These are phyloP conservation scores for Odontomyia ornata DNA, from an alignment of 2,888 invertebrate species.

Conservation along the genomic window DNA sequence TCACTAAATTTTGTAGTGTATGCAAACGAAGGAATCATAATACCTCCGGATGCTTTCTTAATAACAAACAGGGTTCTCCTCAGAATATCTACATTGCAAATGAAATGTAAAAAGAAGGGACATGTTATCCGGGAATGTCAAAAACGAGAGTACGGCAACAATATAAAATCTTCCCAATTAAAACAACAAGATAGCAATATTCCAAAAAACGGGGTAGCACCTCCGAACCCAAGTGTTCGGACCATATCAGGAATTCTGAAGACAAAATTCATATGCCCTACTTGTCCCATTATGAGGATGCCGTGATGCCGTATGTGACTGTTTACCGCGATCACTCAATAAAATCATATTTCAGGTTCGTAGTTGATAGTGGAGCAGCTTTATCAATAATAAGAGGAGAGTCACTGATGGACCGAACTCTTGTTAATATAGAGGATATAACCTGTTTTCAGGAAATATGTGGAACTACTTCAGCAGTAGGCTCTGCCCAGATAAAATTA, in stretches of 20 bases:
- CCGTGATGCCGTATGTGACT: not conserved
- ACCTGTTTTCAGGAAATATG: not conserved
- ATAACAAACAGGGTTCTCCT: not conserved
- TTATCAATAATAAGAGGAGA: not conserved
- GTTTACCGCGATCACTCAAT: not conserved
- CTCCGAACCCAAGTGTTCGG: not conserved
- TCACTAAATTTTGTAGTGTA: not conserved
- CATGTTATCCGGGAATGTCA: not conserved
- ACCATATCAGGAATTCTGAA: not conserved
- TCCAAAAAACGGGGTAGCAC: not conserved
- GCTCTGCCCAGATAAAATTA: not conserved
- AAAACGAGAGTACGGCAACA: not conserved
- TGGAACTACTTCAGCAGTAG: conserved; percentile 7
- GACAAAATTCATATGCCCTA: too few species aligned
- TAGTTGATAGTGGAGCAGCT: not conserved
- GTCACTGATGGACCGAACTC: not conserved
- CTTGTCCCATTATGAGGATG: too few species aligned
- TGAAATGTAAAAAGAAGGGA: not conserved
- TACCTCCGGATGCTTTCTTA: not conserved
- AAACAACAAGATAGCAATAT: not conserved
- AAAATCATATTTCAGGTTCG: not conserved
- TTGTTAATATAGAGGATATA: not conserved
- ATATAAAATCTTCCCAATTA: not conserved
- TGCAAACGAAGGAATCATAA: conserved; percentile 2
- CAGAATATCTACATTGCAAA: not conserved